Evolutionary conservation across 2,888 invertebrate genomes (phyloP), one percentile per base, ranked within the genome.

Genomic region (Tridacna gigas): DNA sequence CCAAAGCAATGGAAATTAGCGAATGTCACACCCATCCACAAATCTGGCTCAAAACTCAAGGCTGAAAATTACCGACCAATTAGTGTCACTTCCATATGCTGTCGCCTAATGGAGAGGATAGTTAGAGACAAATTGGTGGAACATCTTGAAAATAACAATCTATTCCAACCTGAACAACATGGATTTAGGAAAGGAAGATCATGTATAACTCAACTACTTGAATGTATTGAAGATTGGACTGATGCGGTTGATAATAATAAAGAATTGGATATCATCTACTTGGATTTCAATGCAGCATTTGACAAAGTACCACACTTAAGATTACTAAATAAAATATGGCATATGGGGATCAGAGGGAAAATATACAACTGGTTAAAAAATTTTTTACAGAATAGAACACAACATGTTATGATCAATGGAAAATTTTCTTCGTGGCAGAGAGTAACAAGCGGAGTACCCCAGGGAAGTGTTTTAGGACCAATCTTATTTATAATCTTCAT

Each of bases 301-400:
- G 83, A 83, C 51, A 74, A 56, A 45, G 83, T 80, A 0, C 80
- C 80, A n/a, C 80, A 80, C 61, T 13, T 47, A n/a, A 63, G 74
- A 48, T 67, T 83, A 15, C 22, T 83, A 11, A 28, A 74, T n/a
- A 83, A 83, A 61, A 47, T 83, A 13, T 26, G 48, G 37, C 20
- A 22, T 1, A 63, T 61, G 45, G 80, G 77, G 1, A 83, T 83
- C 22, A 15, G 25, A n/a, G 83, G 77, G 11, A 12, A 60, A 13
- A 26, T 79, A 26, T 74, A 56, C 7, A 66, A 26, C 9, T 83
- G 83, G 83, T 22, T 80, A 65, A 22, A 26, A 63, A 28, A n/a
- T 48, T 79, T 79, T 45, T 37, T 79, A 22, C 22, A 63, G 18
- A 25, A 79, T 22, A 48, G 79, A 28, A 48, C 65, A 51, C 79